Evolutionary conservation across 1,140 invertebrate species (phyloP), one percentile per base, ranked within the genome.

Genomic region (Uloborus diversus): DNA sequence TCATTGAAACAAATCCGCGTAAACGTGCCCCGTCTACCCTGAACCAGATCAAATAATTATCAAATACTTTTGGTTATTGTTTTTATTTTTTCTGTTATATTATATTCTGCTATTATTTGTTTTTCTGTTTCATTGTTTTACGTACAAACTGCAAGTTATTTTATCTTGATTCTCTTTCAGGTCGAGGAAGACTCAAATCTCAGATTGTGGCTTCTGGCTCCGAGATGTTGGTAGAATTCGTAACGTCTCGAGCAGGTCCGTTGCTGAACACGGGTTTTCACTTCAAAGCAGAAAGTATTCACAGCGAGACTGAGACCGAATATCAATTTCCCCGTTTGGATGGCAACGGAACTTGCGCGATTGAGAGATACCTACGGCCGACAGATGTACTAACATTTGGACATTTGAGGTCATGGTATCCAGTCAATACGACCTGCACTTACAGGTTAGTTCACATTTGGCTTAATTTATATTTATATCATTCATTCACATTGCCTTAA

Each of bases 151-250:
- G n/a, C n/a, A n/a, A n/a, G n/a, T n/a, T n/a, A n/a, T n/a, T n/a
- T n/a, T n/a, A n/a, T 20, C 20, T 53, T 9, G 5, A 20, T 53
- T 53, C 49, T 1, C n/a, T 25, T 51, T 33, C 20, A 79, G 76
- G 95, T 4, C 94, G 96, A 91, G 95, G 95, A 27, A 94, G 96
- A 85, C 96, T 96, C 83, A 95, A 94, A 0, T 96, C 95, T 87
- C 95, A 94, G 80, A 96, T 97, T 82, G 95, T 96, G 81, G 95
- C 75, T 7, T 96, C 94, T 14, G 94, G 94, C 17, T 91, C 93
- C 79, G 93, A 96, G 84, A 89, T 97, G 70, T 94, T 94, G 84
- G 94, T 97, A 3, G 94, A 96, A 85, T 97, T 96, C 85, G 92
- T 96, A 23, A 95, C 93, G 4, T 96, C 95, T 1, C 91, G 93